Conservation (phyloP, 1,140 invertebrate genomes). For the Eupristina koningsbergeri region DNA sequence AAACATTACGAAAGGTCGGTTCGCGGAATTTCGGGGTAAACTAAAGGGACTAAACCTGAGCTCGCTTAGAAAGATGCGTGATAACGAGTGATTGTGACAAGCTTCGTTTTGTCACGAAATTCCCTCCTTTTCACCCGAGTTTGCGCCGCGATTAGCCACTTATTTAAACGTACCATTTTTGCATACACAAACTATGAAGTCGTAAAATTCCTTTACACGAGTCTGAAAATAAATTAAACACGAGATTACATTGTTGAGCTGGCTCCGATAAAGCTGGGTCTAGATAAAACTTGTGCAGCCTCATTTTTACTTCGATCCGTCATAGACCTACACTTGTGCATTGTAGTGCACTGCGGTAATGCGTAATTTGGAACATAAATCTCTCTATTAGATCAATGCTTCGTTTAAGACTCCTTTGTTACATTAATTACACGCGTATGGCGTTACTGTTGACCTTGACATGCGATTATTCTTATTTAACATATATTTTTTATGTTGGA, state of each 20-base stretch:
- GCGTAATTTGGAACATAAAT: neutral
- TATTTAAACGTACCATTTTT: neutral
- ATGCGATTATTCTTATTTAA: neutral
- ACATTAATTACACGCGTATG: neutral
- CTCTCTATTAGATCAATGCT: neutral
- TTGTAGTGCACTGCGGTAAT: neutral
- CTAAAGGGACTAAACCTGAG: too few relatives aligned
- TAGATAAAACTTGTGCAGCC: neutral
- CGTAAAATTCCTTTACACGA: neutral
- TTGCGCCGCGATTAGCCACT: neutral
- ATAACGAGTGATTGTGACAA: neutral
- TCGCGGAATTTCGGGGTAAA: neutral
- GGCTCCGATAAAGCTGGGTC: neutral
- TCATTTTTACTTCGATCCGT: neutral
- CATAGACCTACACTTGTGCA: neutral
- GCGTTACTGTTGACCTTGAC: neutral
- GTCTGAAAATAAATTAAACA: neutral
- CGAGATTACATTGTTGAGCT: neutral
- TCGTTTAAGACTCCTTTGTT: neutral
- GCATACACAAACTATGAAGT: neutral
- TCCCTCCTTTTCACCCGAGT: neutral
- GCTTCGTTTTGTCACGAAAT: neutral
- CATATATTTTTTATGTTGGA: neutral
- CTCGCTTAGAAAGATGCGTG: slow-evolving; percentile 20
- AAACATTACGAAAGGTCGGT: neutral